Base-by-base conservation (phyloP, 2,888 invertebrate genomes). In the Drosophila histrio region DNA sequence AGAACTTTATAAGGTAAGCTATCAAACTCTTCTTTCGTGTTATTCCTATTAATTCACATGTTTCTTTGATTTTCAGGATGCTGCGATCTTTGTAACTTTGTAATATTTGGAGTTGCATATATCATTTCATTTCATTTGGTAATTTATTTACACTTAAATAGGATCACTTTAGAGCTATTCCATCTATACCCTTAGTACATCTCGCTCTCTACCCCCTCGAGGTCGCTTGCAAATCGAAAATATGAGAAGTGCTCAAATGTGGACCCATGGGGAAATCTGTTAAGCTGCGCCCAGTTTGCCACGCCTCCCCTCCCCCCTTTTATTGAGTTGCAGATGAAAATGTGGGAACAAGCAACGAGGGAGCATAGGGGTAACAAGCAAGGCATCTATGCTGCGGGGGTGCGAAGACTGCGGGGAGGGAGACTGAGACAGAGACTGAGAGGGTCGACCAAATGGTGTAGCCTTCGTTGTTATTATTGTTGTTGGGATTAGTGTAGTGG, bases 401-500 rank as follows among this genome's bases (percentile, higher is more conserved):
- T 5, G 17, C 15, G 17, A 7, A n/a, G 46, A n/a, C n/a, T n/a
- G n/a, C n/a, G 19, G 28, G 7, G 11, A 4, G 0, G 11, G n/a
- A 24, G 28, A 15, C 26, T 8, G 22, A 17, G 30, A 17, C 9
- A 13, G n/a, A 28, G 22, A 24, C 17, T 24, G 6, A 17, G 46
- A 36, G 41, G 52, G 8, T 34, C 46, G 36, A 17, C 39, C 59
- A 65, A 70, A 65, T 72, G 73, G 46, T 52, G 47, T 38, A 43
- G 61, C 38, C 5, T 4, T 5, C 15, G 50, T 6, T 24, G 41
- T 30, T 50, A 26, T 38, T 28, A 59, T 36, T 72, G 53, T 71
- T 57, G 68, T 43, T 38, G 50, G 71, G 70, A 64, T 70, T 70
- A 74, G 63, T 74, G 53, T 60, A 39, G 65, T 24, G 47, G 46